Evolutionary conservation across 2,888 invertebrate genomes (phyloP).

Genomic region (Trichogramma evanescens): DNA sequence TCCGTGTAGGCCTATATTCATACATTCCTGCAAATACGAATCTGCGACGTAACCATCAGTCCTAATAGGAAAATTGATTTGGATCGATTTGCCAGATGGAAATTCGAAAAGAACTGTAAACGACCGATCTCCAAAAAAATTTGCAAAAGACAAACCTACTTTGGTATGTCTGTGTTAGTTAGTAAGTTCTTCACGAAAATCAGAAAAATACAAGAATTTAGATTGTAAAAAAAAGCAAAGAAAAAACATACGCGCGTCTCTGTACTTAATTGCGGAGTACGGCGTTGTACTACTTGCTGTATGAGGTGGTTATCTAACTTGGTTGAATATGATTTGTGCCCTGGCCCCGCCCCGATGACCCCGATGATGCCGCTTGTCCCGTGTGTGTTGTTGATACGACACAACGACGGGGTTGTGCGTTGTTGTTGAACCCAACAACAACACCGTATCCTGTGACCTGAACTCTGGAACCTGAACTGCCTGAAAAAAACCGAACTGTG

Average conservation of each 20-base stretch:
- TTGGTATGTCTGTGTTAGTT: too few species aligned
- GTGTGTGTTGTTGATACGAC: constrained; percentile 25
- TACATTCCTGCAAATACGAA: too few species aligned
- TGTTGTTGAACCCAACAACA: neutral
- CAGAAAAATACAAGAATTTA: too few species aligned
- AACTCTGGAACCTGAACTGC: constrained; percentile 10
- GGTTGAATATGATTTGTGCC: constrained; percentile 45
- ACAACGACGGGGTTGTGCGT: constrained; percentile 13
- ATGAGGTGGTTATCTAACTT: constrained; percentile 18
- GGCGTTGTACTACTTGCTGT: neutral
- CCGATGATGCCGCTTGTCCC: constrained; percentile 43
- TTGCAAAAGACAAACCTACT: neutral
- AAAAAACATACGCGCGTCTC: constrained; percentile 12
- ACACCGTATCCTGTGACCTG: constrained; percentile 20
- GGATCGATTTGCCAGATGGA: constrained; percentile 6
- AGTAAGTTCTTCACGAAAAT: too few species aligned
- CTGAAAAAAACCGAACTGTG: neutral
- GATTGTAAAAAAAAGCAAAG: constrained; percentile 1
- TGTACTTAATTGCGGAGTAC: too few species aligned
- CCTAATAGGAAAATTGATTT: neutral
- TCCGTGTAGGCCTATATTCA: too few species aligned
- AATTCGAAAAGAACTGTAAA: constrained; percentile 16
- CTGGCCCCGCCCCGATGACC: constrained; percentile 47
- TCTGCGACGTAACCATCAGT: too few species aligned
- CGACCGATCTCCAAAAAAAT: neutral